Evolutionary conservation across 2,888 invertebrate genomes (phyloP), one percentile per base, ranked within the genome.

Genomic region (Papilio elwesi): DNA sequence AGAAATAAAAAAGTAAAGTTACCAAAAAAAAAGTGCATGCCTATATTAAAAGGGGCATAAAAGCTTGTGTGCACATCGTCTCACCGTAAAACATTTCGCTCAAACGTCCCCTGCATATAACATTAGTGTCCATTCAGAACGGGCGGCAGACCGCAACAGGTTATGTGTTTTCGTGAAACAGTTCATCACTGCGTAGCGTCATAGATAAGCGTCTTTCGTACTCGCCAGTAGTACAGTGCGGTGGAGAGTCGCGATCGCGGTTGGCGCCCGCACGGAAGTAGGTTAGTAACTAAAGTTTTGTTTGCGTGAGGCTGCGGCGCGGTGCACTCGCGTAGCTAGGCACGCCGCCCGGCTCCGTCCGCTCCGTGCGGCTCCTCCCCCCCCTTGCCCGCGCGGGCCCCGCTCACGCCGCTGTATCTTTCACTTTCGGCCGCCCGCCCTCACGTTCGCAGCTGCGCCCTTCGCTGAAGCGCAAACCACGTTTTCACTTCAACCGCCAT

Each of bases 271-370:
- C 91, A 89, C 93, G 93, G 93, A 93, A 93, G 93, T 93, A 93
- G 93, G 93, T 93, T 93, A 93, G 85, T 91, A 91, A 93, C 93
- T 93, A 93, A 93, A 93, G 91, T 93, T 93, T 93, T 92, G 93
- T 93, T 93, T 91, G 93, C 91, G 93, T 92, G 93, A 93, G 92
- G 93, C 92, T 93, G 93, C 90, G 90, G 87, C 89, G 90, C 86
- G 91, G 90, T 81, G 81, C 81, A 82, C 78, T 80, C 90, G 88
- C 85, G 87, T 85, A 81, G 82, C 80, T 79, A 78, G 79, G 83
- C 87, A 86, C 85, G 87, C 76, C 78, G 77, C 80, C 82, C 81
- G 87, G 85, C 87, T 84, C 86, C 83, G 82, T 79, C 75, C 73
- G 78, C 78, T 76, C 68, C 68, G 57, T 36, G 13, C 73, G 77